These are phyloP conservation scores for Argyra leucocephala DNA, from an alignment of 2,888 invertebrate genomes.

Conservation along the genomic window DNA sequence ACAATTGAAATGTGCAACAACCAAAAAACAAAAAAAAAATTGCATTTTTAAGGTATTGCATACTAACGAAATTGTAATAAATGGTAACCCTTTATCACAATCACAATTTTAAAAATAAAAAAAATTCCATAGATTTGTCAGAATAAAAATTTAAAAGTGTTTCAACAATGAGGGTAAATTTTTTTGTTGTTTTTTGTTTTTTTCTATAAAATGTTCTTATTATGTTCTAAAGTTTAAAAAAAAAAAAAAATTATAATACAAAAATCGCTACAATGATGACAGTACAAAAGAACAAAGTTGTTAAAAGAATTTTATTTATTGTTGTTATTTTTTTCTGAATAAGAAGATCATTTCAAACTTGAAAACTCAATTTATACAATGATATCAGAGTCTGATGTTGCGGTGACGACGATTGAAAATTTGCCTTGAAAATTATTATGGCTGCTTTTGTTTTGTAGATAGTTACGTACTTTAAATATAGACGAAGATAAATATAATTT, in stretches of 20 bases:
- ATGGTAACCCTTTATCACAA: background rate
- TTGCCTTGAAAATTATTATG: too few species aligned
- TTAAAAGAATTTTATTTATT: background rate
- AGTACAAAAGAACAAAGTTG: background rate
- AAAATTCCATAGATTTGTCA: slow-evolving; percentile 3
- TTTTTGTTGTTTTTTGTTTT: background rate
- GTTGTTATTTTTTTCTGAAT: background rate
- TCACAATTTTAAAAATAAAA: background rate
- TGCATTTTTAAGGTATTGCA: too few species aligned
- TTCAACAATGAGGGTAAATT: background rate
- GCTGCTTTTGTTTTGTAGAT: too few species aligned
- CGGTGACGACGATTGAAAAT: too few species aligned
- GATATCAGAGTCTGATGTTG: too few species aligned
- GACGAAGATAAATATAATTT: too few species aligned
- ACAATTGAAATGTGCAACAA: background rate
- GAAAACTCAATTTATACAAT: background rate
- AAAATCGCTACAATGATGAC: too few species aligned
- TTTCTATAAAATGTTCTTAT: background rate
- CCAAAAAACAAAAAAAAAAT: background rate
- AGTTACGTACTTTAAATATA: too few species aligned
- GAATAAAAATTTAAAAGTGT: background rate
- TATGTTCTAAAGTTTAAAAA: background rate
- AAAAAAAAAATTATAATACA: background rate
- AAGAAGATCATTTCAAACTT: background rate
- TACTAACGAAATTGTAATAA: too few species aligned